A percentile compares a stretch with the other conserved stretches of the same genome.
phyloP scores from a whole-genome alignment of 2,113 vertebrate species.

The Brachirus orientalis region DNA sequence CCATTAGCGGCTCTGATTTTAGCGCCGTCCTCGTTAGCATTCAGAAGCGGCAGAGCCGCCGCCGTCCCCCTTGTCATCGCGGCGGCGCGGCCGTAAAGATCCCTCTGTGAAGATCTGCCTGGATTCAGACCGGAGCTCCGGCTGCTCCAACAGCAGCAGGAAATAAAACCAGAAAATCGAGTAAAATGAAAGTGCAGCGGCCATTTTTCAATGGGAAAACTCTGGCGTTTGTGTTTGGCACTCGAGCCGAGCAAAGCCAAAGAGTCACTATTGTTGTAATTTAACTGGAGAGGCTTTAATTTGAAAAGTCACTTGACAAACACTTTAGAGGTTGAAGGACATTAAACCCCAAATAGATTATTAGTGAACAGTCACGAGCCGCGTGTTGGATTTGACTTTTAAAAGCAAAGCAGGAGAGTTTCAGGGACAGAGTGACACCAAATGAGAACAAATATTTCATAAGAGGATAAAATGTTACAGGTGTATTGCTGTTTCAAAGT shows the following conservation, averaged over 20 bases:
- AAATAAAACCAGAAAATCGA: too few relatives aligned
- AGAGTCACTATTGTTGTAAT: conserved; percentile 18
- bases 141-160: conserved; percentile 33
- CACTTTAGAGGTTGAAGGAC: conserved; percentile 24
- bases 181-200: too few relatives aligned
- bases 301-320: conserved; percentile 34
- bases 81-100: too few relatives aligned
- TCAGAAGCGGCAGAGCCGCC: conserved; percentile 68
- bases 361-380: background rate
- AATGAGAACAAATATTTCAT: too few relatives aligned
- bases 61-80: too few relatives aligned
- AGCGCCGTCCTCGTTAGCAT: conserved; percentile 66
- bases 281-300: conserved; percentile 35
- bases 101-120: conserved; percentile 46
- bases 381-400: conserved; percentile 20
- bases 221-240: conserved; percentile 15
- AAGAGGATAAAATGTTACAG: too few relatives aligned
- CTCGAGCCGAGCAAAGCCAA: conserved; percentile 38
- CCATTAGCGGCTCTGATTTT: conserved; percentile 33
- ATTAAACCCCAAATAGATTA: conserved; percentile 40
- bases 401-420: background rate
- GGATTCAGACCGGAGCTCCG: conserved; percentile 45
- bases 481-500: too few relatives aligned
- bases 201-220: conserved; percentile 49
- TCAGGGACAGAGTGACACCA: too few relatives aligned